Percentiles rank a stretch among this genome's conserved stretches.
Evolutionary conservation across 1,140 invertebrate genomes (phyloP).

Genomic region (Brachionus angularis): DNA sequence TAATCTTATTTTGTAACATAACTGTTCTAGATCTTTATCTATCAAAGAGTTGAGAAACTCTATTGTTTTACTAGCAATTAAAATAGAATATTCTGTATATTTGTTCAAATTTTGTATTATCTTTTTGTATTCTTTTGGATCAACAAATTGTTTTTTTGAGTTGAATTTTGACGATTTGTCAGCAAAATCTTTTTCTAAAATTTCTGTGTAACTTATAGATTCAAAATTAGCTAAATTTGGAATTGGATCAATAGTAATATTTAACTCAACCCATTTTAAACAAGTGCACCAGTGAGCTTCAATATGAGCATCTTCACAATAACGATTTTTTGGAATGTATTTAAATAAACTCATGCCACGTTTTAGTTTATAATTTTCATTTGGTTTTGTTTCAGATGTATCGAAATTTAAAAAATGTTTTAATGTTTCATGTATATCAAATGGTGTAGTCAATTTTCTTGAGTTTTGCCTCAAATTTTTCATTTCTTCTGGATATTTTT

Average conservation of each 20-base stretch:
- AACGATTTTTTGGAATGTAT: conserved; percentile 64
- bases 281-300: conserved; percentile 92
- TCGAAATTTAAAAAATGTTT: conserved; percentile 24
- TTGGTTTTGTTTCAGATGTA: not conserved
- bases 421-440: conserved; percentile 42
- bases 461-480: conserved; percentile 61
- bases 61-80: conserved; percentile 62
- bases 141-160: not conserved
- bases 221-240: conserved; percentile 50
- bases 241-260: conserved; percentile 51
- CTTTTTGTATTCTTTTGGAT: not conserved
- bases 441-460: conserved; percentile 29
- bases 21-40: conserved; percentile 62
- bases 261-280: conserved; percentile 67
- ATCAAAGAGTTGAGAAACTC: conserved; percentile 67
- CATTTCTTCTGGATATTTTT: conserved; percentile 64
- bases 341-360: conserved; percentile 65
- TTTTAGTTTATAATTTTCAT: not conserved
- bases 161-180: not conserved
- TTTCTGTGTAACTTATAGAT: not conserved
- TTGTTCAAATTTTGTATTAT: not conserved
- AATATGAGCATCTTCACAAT: conserved; percentile 79
- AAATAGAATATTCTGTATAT: not conserved
- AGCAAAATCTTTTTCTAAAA: not conserved
- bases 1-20: conserved; percentile 62